Evolutionary conservation across 2,888 invertebrate genomes (phyloP).

Genomic region (Dryobotodes eremita): DNA sequence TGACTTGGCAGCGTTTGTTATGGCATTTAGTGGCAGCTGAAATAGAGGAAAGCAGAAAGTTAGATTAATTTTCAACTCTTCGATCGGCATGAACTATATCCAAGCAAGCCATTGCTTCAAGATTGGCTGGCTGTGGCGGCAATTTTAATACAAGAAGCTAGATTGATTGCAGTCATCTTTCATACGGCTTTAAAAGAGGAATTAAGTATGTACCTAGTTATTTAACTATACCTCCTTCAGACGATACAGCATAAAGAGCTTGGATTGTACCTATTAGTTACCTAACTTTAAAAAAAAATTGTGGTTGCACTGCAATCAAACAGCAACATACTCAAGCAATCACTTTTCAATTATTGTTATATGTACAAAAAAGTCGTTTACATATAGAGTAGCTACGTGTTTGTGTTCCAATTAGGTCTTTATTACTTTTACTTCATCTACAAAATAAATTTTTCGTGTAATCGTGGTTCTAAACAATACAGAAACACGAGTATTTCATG

Average conservation of each 20-base stretch:
- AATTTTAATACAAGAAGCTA: not conserved
- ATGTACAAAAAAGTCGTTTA: not conserved
- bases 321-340: not conserved
- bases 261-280: not conserved
- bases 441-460: slow-evolving; percentile 34
- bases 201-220: not conserved
- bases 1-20: slow-evolving; percentile 2
- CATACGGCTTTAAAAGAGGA: not conserved
- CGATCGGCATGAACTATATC: no score
- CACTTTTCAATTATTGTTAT: not conserved
- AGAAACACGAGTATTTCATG: slow-evolving; percentile 33
- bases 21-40: slow-evolving; percentile 2
- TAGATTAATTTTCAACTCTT: not conserved
- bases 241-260: not conserved
- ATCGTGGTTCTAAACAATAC: slow-evolving; percentile 30
- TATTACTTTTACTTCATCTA: slow-evolving; percentile 11
- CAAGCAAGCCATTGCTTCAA: not conserved
- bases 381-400: not conserved
- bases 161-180: not conserved
- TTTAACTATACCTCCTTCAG: no score
- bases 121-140: not conserved
- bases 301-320: not conserved
- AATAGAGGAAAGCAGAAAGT: slow-evolving; percentile 1
- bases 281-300: no score
- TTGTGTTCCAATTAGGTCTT: not conserved